Percentiles rank a stretch among this genome's conserved stretches.
Conservation (phyloP, 37 sponge, comb jelly and placozoan species). For the Dysidea cf. avara region DNA sequence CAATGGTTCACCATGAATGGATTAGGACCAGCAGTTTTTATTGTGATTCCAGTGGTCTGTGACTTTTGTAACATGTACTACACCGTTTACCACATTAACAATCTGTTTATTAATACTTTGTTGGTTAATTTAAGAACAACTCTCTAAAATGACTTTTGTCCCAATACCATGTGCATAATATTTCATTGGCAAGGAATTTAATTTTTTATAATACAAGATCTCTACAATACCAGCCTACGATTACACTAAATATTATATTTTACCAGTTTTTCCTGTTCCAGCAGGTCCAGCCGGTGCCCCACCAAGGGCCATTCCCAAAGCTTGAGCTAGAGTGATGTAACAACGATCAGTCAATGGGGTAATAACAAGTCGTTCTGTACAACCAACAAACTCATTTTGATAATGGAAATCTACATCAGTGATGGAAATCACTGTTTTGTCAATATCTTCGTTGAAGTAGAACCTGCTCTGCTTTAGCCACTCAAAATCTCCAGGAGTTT, state of each 20-base stretch:
- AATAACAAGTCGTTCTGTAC: constrained; percentile 95
- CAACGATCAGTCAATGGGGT: constrained; percentile 98
- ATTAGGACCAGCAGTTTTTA: too few relatives aligned
- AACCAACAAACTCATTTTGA: constrained; percentile 97
- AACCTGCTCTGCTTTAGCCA: constrained; percentile 98
- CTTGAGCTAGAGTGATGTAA: constrained; percentile 98
- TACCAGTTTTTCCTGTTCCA: constrained; percentile 53
- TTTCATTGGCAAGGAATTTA: background rate
- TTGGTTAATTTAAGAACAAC: too few relatives aligned
- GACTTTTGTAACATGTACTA: too few relatives aligned
- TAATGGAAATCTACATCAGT: constrained; percentile 95
- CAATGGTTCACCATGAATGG: too few relatives aligned
- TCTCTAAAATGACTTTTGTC: too few relatives aligned
- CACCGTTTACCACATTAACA: too few relatives aligned
- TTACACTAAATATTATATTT: background rate
- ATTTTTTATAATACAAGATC: background rate
- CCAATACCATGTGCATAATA: too few relatives aligned
- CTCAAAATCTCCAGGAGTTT: constrained; percentile 83
- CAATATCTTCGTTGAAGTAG: constrained; percentile 90
- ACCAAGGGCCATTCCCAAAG: constrained; percentile 96
- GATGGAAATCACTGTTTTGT: constrained; percentile 84
- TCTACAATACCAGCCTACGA: background rate
- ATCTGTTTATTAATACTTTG: too few relatives aligned
- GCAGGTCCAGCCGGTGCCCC: constrained; percentile 99
- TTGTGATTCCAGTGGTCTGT: too few relatives aligned